Evolutionary conservation across 2,797 vertebrate species (phyloP), one percentile per base, ranked within the genome.

Genomic region (Pelodytes ibericus): DNA sequence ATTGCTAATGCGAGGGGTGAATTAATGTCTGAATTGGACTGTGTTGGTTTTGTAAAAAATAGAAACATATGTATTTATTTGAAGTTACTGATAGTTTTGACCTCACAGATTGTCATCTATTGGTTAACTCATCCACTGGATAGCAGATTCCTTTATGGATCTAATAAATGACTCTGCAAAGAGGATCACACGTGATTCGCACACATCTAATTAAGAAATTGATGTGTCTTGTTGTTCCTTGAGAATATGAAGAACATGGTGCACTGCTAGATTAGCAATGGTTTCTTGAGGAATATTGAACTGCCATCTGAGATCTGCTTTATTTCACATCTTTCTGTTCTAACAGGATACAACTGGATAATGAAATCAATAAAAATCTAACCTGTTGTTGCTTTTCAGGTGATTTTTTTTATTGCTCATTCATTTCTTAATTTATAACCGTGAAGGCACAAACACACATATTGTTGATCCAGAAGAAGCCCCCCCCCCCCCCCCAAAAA

Each of bases 151-250:
- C 7, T 22, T 22, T 22, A 16, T 7, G 3, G 49, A 25, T 13
- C 49, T 20, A 53, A 53, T 16, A 24, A 51, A 36, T 63, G 10
- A 53, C 15, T 25, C 29, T 20, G 5, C 41, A 18, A 16, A n/a
- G 15, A 62, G 58, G 24, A 63, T 26, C 31, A 36, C 41, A 63
- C 36, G 39, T 31, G 59, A 72, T 72, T 72, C 51, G 16, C 58
- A 62, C 27, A 49, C 49, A 44, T 33, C 20, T 62, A 72, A 61
- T 71, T 71, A 71, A n/a, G 41, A 22, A n/a, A 62, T 22, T 24
- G 2, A 51, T 49, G 33, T 62, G 26, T 58, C 22, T 4, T 30
- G 13, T 60, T 2, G 11, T 30, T 71, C 33, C 24, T 20, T 60
- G 44, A 41, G 60, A 61, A 30, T 61, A 25, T 13, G 39, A 72